These are phyloP conservation scores for Murina feae DNA, from an alignment of 2,113 vertebrate species.

Conservation along the genomic window DNA sequence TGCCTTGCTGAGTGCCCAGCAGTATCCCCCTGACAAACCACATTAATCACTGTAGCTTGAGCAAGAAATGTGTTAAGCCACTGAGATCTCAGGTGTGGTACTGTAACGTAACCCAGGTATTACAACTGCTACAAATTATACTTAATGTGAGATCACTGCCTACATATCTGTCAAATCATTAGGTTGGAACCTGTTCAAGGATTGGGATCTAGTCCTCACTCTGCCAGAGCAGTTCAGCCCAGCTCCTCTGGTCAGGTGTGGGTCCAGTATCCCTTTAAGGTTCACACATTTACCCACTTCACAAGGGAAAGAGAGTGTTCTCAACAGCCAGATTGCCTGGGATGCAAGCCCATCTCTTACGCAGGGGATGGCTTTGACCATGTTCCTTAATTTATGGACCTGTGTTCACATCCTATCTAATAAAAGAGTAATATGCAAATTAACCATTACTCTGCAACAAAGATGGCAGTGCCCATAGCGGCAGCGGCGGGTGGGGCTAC, in stretches of 20 bases:
- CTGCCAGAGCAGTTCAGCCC: neutral
- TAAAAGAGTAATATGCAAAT: too few species aligned
- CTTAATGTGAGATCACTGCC: neutral
- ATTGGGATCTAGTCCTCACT: neutral
- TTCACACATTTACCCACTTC: neutral
- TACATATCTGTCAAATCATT: neutral
- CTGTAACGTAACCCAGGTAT: neutral
- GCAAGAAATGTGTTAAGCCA: neutral
- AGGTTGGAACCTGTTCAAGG: neutral
- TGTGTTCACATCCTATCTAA: neutral
- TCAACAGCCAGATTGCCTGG: neutral
- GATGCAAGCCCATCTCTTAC: neutral
- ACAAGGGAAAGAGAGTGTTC: neutral
- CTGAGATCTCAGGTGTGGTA: neutral
- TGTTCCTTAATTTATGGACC: neutral
- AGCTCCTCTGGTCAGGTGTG: neutral
- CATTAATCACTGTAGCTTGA: neutral
- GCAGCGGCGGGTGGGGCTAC: too few species aligned
- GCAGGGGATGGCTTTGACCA: neutral
- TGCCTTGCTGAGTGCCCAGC: neutral
- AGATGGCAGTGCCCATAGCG: too few species aligned
- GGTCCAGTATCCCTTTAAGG: neutral
- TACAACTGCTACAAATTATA: neutral
- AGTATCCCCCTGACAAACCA: neutral
- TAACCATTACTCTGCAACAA: too few species aligned